Evolutionary conservation across 2,888 invertebrate genomes (phyloP).

Genomic region (Andrena camellia): DNA sequence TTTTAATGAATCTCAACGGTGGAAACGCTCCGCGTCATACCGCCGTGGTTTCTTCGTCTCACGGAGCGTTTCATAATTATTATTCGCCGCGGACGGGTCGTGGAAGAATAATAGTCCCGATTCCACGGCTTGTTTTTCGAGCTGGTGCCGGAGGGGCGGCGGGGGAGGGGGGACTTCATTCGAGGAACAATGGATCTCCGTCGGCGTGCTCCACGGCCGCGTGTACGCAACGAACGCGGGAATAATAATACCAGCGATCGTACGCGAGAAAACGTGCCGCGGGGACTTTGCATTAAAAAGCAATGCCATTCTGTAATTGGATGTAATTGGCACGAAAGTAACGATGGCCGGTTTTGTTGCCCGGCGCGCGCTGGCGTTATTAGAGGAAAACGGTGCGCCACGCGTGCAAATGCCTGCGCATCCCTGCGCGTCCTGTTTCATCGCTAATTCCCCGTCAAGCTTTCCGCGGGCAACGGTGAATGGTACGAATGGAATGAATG

Average conservation of each 20-base stretch:
- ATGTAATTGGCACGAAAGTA: conserved; percentile 75
- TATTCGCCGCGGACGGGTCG: conserved; percentile 45
- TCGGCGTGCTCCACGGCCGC: conserved; percentile 7
- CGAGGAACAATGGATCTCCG: conserved; percentile 57
- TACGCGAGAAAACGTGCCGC: conserved; percentile 46
- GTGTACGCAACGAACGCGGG: conserved; percentile 20
- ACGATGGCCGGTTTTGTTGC: conserved; percentile 57
- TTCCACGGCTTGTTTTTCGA: conserved; percentile 52
- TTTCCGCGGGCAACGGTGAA: neutral
- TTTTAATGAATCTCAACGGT: neutral
- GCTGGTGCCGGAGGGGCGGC: conserved; percentile 12
- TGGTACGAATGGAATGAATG: conserved; percentile 59
- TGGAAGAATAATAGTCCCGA: conserved; percentile 50
- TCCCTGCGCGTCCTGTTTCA: conserved; percentile 38
- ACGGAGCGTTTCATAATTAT: conserved; percentile 57
- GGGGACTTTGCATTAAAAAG: conserved; percentile 67
- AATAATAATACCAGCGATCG: conserved; percentile 52
- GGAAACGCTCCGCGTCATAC: conserved; percentile 9
- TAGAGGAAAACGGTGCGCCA: conserved; percentile 24
- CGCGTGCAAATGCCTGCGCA: conserved; percentile 29
- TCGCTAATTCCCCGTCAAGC: conserved; percentile 19
- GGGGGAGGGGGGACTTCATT: conserved; percentile 38
- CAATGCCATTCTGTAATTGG: conserved; percentile 70
- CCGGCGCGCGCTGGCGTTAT: conserved; percentile 23
- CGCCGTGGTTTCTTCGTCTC: conserved; percentile 30